phyloP scores from a whole-genome alignment of 2,888 invertebrate species.

The Sminthurides aquaticus region DNA sequence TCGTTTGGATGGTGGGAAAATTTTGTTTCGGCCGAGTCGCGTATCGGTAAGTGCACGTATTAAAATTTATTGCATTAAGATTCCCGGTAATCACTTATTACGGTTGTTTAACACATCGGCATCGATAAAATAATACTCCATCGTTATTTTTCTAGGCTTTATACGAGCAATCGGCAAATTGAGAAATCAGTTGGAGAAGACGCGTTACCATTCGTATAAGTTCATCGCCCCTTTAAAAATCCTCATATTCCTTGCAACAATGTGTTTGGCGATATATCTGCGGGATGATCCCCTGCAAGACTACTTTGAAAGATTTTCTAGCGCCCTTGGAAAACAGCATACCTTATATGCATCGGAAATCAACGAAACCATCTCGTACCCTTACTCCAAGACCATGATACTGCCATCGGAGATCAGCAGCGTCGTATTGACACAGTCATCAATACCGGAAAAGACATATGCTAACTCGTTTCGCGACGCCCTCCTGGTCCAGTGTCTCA shows the following conservation, averaged over 20 bases:
- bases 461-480: constrained; percentile 33
- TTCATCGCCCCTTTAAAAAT: constrained; percentile 70
- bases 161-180: constrained; percentile 47
- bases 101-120: constrained; percentile 28
- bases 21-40: constrained; percentile 50
- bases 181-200: constrained; percentile 55
- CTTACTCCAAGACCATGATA: not conserved
- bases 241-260: constrained; percentile 59
- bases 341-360: constrained; percentile 44
- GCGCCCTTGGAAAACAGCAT: constrained; percentile 22
- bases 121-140: constrained; percentile 44
- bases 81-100: not conserved
- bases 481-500: constrained; percentile 45
- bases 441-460: not conserved
- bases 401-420: not conserved
- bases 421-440: not conserved
- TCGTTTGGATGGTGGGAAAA: constrained; percentile 83
- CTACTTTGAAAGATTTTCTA: constrained; percentile 44
- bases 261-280: constrained; percentile 54
- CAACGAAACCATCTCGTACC: constrained; percentile 7
- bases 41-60: constrained; percentile 19
- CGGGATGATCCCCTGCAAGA: constrained; percentile 44
- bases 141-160: constrained; percentile 17
- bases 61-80: too few relatives aligned
- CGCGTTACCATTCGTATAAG: constrained; percentile 65